Percentiles rank a stretch among this genome's conserved stretches.
Conservation (phyloP, 2,113 vertebrate species). For the Chloropsis cyanopogon region DNA sequence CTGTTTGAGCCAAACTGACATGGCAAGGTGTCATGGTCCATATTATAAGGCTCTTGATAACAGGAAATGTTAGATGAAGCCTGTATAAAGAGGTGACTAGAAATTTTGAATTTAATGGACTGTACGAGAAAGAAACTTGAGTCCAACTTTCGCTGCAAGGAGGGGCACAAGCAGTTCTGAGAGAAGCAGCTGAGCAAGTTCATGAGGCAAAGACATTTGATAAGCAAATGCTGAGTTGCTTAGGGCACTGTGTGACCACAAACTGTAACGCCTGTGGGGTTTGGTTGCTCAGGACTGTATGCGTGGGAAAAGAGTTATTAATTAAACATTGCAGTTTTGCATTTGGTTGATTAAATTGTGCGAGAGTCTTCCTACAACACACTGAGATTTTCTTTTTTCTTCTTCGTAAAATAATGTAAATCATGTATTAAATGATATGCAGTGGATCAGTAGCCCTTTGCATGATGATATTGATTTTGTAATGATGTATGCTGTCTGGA, state of each 20-base stretch:
- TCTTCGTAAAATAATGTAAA: background rate
- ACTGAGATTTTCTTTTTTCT: background rate
- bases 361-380: background rate
- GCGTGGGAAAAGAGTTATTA: background rate
- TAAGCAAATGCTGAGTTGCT: background rate
- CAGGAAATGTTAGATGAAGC: background rate
- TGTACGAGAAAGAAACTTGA: background rate
- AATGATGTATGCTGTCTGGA: background rate
- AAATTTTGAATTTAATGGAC: background rate
- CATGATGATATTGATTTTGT: background rate
- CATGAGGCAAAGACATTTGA: background rate
- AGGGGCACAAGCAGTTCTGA: background rate
- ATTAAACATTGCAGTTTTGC: background rate
- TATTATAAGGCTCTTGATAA: background rate
- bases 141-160: background rate
- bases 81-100: background rate
- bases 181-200: background rate
- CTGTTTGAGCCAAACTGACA: background rate
- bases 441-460: background rate
- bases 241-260: background rate
- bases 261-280: background rate
- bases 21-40: background rate
- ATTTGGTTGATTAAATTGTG: constrained; percentile 20
- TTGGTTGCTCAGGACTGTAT: background rate
- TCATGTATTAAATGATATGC: background rate